These are phyloP conservation scores for Agriotes lineatus DNA, from an alignment of 2,888 invertebrate species.

Conservation along the genomic window DNA sequence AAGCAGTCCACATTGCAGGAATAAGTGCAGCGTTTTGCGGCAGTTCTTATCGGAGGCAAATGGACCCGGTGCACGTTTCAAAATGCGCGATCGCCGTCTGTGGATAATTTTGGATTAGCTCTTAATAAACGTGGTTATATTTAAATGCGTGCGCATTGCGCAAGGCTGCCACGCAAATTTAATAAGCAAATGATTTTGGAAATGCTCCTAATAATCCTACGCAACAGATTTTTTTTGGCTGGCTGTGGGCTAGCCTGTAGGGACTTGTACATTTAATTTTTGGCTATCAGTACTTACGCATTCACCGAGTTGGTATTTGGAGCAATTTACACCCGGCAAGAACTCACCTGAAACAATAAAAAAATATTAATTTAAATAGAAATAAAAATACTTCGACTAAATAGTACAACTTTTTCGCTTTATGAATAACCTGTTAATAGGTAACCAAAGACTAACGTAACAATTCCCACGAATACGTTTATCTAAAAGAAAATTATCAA, in stretches of 20 bases:
- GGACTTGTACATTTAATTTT: neutral
- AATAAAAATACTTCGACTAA: no score
- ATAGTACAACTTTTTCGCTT: no score
- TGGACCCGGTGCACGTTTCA: conserved; percentile 17
- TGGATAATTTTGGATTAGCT: conserved; percentile 36
- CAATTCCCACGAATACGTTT: no score
- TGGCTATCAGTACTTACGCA: no score
- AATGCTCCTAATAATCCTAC: conserved; percentile 28
- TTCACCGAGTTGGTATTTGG: neutral
- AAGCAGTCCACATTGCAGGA: neutral
- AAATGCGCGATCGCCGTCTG: conserved; percentile 19
- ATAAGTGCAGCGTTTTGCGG: conserved; percentile 9
- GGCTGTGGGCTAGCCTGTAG: neutral
- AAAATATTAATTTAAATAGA: no score
- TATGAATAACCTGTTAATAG: no score
- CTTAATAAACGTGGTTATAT: conserved; percentile 34
- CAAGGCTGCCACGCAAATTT: conserved; percentile 7
- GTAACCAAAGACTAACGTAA: no score
- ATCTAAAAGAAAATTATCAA: no score
- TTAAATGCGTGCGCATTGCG: conserved; percentile 23
- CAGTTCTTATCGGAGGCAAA: conserved; percentile 9
- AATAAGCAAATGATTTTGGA: conserved; percentile 29
- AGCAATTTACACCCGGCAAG: neutral
- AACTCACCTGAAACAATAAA: conserved; percentile 12
- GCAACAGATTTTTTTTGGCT: conserved; percentile 32